These are phyloP conservation scores for Eidolon helvum DNA, from an alignment of 2,113 vertebrate genomes.

Conservation along the genomic window DNA sequence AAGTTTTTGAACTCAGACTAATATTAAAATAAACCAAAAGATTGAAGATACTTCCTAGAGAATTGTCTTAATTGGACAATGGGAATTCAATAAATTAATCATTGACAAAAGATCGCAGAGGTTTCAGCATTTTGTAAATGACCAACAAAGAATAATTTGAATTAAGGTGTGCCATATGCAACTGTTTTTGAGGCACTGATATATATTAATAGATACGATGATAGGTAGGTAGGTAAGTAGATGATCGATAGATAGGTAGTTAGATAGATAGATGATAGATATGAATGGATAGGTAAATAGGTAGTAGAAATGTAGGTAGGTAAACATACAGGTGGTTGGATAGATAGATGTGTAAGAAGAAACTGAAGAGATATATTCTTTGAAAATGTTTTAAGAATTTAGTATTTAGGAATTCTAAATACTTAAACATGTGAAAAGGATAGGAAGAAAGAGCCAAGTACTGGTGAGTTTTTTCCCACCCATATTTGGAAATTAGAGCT, in stretches of 20 bases:
- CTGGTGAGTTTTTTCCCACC: accelerated
- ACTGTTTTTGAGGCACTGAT: not conserved
- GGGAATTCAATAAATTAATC: not conserved
- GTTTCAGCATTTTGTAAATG: not conserved
- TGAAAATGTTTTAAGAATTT: not conserved
- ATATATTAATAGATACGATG: not conserved
- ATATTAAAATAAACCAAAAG: not conserved
- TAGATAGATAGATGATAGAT: not conserved
- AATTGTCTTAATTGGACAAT: not conserved
- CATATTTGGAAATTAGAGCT: not conserved
- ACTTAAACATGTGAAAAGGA: not conserved
- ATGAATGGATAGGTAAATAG: not conserved
- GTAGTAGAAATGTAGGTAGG: not conserved
- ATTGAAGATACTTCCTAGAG: not conserved
- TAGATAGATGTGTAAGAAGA: not conserved
- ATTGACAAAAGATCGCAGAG: not conserved
- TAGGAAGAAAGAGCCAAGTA: not conserved
- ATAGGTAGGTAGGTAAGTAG: no score
- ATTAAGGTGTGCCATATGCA: not conserved
- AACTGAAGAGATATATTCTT: not conserved
- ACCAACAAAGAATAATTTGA: not conserved
- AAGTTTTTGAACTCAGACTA: not conserved
- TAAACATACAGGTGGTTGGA: not conserved
- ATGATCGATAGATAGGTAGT: not conserved
- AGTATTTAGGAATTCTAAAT: not conserved